phyloP scores from a whole-genome alignment of 2,797 vertebrate species.

The Sardinella longiceps region DNA sequence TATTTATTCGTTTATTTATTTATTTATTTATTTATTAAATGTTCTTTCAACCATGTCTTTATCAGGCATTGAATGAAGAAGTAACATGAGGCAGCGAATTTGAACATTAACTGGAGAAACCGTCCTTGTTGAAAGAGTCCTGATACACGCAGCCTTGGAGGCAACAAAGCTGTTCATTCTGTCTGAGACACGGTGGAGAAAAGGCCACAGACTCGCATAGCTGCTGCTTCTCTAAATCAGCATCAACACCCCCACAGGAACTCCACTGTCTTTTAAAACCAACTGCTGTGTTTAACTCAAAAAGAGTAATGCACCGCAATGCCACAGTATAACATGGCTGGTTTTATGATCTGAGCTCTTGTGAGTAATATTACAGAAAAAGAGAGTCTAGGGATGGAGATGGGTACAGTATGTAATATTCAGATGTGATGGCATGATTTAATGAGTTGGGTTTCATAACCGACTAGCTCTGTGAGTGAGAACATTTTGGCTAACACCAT shows the following conservation, averaged over 20 bases:
- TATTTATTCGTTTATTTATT: neutral
- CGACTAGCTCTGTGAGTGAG: neutral
- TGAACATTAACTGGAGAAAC: neutral
- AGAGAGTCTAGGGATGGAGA: neutral
- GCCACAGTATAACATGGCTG: too few relatives aligned
- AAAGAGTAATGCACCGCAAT: neutral
- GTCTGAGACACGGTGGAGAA: neutral
- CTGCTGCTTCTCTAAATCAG: neutral
- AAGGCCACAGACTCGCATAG: neutral
- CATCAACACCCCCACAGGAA: slow-evolving; percentile 1
- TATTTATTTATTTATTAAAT: neutral
- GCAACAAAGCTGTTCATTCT: neutral
- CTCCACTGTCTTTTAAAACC: neutral
- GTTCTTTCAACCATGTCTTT: neutral
- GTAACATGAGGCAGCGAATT: neutral
- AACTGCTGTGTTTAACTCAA: neutral
- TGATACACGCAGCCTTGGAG: neutral
- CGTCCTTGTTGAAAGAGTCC: neutral
- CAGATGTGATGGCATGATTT: neutral
- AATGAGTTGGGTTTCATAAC: neutral
- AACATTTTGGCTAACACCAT: neutral
- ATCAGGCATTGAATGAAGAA: neutral
- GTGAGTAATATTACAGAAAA: neutral
- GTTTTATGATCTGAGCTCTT: neutral
- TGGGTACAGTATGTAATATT: neutral